phyloP scores from a whole-genome alignment of 2,888 invertebrate species.

The Myopa tessellatipennis region DNA sequence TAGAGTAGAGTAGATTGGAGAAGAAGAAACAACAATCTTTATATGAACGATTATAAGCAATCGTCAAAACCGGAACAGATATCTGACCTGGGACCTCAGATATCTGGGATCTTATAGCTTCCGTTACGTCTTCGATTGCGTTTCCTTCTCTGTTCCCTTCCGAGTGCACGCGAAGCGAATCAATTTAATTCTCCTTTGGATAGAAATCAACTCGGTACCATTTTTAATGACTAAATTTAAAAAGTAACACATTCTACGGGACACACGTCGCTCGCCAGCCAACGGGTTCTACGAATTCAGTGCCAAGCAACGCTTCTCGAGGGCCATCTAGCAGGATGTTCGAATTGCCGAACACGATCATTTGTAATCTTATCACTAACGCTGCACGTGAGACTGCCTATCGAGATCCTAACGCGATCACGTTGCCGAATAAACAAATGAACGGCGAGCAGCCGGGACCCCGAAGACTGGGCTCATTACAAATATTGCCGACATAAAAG shows the following conservation, averaged over 20 bases:
- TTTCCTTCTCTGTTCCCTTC: background rate
- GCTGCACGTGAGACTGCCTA: constrained; percentile 29
- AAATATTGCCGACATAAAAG: constrained; percentile 34
- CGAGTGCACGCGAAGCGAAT: background rate
- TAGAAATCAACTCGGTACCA: background rate
- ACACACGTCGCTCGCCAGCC: background rate
- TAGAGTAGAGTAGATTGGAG: too few relatives aligned
- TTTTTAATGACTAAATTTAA: constrained; percentile 22
- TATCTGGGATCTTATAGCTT: too few relatives aligned
- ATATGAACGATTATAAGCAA: too few relatives aligned
- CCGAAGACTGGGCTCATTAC: constrained; percentile 3
- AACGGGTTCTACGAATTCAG: constrained; percentile 3
- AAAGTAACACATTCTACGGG: constrained; percentile 14
- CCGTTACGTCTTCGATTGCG: too few relatives aligned
- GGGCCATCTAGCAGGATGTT: background rate
- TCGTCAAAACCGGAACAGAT: too few relatives aligned
- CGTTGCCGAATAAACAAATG: constrained; percentile 6
- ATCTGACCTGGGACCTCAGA: too few relatives aligned
- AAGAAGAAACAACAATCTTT: too few relatives aligned
- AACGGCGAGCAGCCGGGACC: background rate
- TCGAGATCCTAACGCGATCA: constrained; percentile 27
- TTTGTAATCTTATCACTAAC: constrained; percentile 36
- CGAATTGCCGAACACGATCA: constrained; percentile 2
- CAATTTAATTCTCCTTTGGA: background rate
- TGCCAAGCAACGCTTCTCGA: background rate